A percentile compares a stretch with the other conserved stretches of the same genome.
Evolutionary conservation across 2,888 invertebrate species (phyloP).

Genomic region (Andrena bucephala): DNA sequence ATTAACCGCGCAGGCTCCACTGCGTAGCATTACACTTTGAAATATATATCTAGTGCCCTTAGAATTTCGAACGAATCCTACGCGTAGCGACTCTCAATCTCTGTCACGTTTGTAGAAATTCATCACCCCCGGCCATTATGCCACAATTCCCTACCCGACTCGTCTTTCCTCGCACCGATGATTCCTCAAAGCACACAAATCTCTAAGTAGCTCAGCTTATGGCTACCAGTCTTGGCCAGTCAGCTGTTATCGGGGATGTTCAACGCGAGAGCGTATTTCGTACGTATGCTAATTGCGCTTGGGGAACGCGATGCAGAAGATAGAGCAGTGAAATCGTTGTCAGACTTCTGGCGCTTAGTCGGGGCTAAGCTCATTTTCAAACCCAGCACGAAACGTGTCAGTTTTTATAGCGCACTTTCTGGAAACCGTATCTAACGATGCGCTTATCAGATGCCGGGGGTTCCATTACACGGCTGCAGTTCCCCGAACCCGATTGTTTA

Average conservation of each 20-base stretch:
- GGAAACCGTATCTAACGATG: conserved; percentile 38
- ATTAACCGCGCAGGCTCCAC: background rate
- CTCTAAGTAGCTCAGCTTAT: no score
- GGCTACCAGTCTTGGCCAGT: conserved; percentile 1
- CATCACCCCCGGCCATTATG: no score
- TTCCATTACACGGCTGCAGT: conserved; percentile 17
- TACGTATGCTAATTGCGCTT: background rate
- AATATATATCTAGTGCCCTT: no score
- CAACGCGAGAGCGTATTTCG: conserved; percentile 22
- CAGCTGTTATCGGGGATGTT: conserved; percentile 14
- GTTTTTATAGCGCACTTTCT: conserved; percentile 28
- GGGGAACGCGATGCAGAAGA: conserved; percentile 7
- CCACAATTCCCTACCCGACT: no score
- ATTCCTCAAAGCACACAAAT: no score
- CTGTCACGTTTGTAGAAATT: no score
- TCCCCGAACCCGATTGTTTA: conserved; percentile 32
- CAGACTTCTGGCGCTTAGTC: background rate
- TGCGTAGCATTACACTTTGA: no score
- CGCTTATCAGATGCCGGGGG: conserved; percentile 39
- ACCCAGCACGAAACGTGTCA: conserved; percentile 23
- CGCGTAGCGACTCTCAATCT: no score
- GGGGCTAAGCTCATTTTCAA: background rate
- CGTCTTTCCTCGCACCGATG: no score
- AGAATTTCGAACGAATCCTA: no score
- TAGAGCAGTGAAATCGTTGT: conserved; percentile 14